These are phyloP conservation scores for Strigamia crassipes DNA, from an alignment of 2,888 invertebrate genomes.

Conservation along the genomic window DNA sequence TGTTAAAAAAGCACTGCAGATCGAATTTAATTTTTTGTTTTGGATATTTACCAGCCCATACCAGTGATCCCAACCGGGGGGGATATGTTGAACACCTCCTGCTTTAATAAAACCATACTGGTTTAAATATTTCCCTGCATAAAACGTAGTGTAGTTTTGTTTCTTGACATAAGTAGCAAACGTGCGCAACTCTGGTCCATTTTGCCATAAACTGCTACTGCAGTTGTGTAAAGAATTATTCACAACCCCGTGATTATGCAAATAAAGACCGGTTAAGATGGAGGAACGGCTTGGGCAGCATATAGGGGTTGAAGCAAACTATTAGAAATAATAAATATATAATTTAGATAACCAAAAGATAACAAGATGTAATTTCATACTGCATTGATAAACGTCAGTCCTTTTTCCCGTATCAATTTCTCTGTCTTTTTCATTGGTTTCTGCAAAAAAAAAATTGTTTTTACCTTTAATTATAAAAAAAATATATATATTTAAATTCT, in stretches of 20 bases:
- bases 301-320: conserved; percentile 84
- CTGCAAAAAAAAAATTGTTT: conserved; percentile 55
- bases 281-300: conserved; percentile 91
- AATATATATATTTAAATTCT: conserved; percentile 56
- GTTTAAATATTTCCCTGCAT: conserved; percentile 93
- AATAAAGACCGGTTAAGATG: conserved; percentile 79
- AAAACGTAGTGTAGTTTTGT: conserved; percentile 79
- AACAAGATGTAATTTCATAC: conserved; percentile 44
- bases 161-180: conserved; percentile 71
- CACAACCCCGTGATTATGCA: conserved; percentile 76
- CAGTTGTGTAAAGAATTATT: conserved; percentile 82
- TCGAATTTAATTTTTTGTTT: too few species aligned
- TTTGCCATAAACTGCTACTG: conserved; percentile 71
- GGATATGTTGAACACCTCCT: conserved; percentile 72
- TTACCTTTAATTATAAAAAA: too few species aligned
- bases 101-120: conserved; percentile 68
- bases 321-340: background rate
- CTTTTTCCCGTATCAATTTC: conserved; percentile 45
- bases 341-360: background rate
- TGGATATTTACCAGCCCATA: conserved; percentile 74
- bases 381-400: conserved; percentile 48
- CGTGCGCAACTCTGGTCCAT: conserved; percentile 67
- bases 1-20: background rate
- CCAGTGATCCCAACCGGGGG: conserved; percentile 87
- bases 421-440: conserved; percentile 57